Percentiles rank a stretch among this genome's conserved stretches.
Evolutionary conservation across 2,113 vertebrate genomes (phyloP).

Genomic region (Benitochromis conjunctus): DNA sequence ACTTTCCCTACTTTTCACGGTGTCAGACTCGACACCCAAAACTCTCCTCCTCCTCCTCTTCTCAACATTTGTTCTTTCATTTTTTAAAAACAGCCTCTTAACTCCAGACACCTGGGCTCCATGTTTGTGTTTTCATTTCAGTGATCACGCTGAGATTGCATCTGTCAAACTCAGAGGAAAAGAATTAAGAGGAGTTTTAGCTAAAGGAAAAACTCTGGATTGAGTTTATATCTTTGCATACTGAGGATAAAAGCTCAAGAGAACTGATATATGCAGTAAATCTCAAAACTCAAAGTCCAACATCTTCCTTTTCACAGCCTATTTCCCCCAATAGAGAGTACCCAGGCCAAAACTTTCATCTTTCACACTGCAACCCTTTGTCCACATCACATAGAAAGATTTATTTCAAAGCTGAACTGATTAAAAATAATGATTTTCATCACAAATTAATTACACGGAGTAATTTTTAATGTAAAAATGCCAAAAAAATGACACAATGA

Average conservation of each 20-base stretch:
- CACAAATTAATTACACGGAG: neutral
- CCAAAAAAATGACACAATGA: neutral
- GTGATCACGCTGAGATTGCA: constrained; percentile 20
- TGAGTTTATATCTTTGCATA: neutral
- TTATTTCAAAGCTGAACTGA: neutral
- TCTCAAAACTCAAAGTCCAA: neutral
- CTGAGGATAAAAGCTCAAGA: neutral
- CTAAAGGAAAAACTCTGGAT: neutral
- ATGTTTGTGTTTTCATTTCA: constrained; percentile 18
- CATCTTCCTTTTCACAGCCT: neutral
- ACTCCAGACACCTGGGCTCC: constrained; percentile 23
- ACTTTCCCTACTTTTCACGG: neutral
- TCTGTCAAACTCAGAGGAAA: constrained; percentile 30
- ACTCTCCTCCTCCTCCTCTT: neutral
- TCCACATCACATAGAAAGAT: neutral
- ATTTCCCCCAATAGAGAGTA: neutral
- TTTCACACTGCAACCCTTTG: neutral
- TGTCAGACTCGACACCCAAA: neutral
- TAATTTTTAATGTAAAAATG: neutral
- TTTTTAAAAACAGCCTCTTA: constrained; percentile 20
- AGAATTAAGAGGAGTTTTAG: neutral
- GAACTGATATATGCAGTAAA: neutral
- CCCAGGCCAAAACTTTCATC: neutral
- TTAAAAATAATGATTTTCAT: neutral
- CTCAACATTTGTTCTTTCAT: constrained; percentile 28